phyloP scores from a whole-genome alignment of 2,797 vertebrate genomes.

The Platyrinchus mystaceus region DNA sequence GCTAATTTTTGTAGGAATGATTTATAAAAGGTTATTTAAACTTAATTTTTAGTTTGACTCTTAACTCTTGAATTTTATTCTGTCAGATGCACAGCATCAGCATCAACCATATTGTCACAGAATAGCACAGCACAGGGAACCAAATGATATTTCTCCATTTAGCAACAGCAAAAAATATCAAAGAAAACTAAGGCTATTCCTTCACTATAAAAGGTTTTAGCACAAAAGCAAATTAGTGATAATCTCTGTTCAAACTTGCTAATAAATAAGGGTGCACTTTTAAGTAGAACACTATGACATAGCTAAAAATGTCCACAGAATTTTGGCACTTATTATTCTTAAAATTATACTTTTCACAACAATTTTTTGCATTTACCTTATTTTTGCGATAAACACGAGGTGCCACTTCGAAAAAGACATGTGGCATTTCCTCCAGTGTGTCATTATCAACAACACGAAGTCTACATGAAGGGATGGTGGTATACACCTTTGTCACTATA shows the following conservation, averaged over 20 bases:
- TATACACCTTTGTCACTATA: conserved; percentile 82
- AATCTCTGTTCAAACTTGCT: not conserved
- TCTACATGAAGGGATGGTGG: conserved; percentile 74
- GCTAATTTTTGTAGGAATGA: not conserved
- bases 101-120: not conserved
- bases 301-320: not conserved
- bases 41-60: not conserved
- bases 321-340: not conserved
- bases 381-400: conserved; percentile 83
- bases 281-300: not conserved
- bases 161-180: not conserved
- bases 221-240: not conserved
- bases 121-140: not conserved
- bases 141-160: not conserved
- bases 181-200: not conserved
- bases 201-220: not conserved
- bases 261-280: not conserved
- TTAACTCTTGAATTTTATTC: not conserved
- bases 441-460: conserved; percentile 91
- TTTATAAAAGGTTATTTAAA: not conserved
- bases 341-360: not conserved
- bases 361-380: conserved; percentile 76
- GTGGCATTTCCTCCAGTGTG: conserved; percentile 83
- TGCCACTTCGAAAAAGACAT: conserved; percentile 78
- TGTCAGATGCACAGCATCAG: not conserved